Evolutionary conservation across 2,113 vertebrate species (phyloP), one percentile per base, ranked within the genome.

Genomic region (Bubalus kerabau): DNA sequence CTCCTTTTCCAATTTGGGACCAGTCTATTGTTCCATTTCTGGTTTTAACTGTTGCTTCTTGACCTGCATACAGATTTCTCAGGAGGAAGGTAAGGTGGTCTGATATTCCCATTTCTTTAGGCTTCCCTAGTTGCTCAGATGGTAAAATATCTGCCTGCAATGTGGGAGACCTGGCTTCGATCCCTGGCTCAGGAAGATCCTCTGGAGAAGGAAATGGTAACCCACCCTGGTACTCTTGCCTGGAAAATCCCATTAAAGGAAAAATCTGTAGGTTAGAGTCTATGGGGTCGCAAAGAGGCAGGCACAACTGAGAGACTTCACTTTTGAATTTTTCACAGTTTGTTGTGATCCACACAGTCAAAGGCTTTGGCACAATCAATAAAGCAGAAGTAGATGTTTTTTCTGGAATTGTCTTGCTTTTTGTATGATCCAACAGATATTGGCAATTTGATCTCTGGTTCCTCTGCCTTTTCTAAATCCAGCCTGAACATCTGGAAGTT

Each of bases 221-320:
- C 60, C 13, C 6, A 62, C 6, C 6, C 28, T 62, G 60, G 28
- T 62, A 62, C 13, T 62, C 28, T 62, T 62, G 60, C 13, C 28
- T 62, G 60, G 60, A 30, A 62, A 62, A 62, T 62, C 60, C 28
- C 28, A 30, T 62, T 28, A 28, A 62, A 62, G 60, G 28, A 62
- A 28, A 62, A 62, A 28, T 13, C 28, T 62, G 6, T 15, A 62
- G 60, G 60, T 28, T 62, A 30, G 2, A 62, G 60, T 62, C 28
- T 62, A 62, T 1, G 0, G 6, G 28, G 13, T 30, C 0, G 0
- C 60, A 30, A 62, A 62, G 60, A 62, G 28, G 60, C 13, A 62
- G 28, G 30, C 28, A 30, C 0, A 1, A 30, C 60, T 62, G 28
- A 7, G 0, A 30, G 28, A 30, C 28, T 60, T 60, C 12, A 60